Percentiles rank a stretch among this genome's conserved stretches.
These are phyloP conservation scores for Eumeta japonica DNA, from an alignment of 1,140 invertebrate genomes.

Conservation along the genomic window DNA sequence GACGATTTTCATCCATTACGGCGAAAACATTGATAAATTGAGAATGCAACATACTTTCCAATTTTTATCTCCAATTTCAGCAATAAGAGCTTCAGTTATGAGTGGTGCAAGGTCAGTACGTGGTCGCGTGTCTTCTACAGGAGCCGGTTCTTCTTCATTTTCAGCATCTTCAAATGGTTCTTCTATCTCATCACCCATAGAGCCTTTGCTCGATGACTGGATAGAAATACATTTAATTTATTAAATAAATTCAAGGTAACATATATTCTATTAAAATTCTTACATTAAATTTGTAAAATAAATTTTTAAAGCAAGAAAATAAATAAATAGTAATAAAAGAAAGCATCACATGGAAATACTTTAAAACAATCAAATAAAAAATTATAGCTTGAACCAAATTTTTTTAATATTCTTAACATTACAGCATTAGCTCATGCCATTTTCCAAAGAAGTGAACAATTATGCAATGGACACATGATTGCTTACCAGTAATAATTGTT, in stretches of 20 bases:
- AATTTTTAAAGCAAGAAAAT: not conserved
- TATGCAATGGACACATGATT: no score
- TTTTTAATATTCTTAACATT: no score
- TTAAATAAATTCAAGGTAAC: no score
- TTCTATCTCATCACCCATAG: conserved; percentile 56
- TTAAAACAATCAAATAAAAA: no score
- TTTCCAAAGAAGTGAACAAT: no score
- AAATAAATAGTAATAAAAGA: no score
- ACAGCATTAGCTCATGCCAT: no score
- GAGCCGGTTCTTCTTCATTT: conserved; percentile 51
- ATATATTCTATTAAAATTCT: no score
- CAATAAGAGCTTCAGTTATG: conserved; percentile 78
- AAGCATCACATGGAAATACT: no score
- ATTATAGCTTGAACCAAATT: no score
- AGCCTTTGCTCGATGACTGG: conserved; percentile 50
- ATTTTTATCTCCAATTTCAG: conserved; percentile 87
- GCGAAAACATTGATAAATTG: conserved; percentile 1
- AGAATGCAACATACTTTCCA: conserved; percentile 70
- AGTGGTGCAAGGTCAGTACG: conserved; percentile 84
- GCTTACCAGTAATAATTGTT: no score
- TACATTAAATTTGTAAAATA: not conserved
- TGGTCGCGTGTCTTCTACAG: conserved; percentile 65
- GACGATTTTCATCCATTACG: not conserved
- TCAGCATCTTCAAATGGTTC: conserved; percentile 58
- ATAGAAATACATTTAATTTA: conserved; percentile 3